Evolutionary conservation across 2,797 vertebrate genomes (phyloP).

Genomic region (Scolopax bukidnonensis): DNA sequence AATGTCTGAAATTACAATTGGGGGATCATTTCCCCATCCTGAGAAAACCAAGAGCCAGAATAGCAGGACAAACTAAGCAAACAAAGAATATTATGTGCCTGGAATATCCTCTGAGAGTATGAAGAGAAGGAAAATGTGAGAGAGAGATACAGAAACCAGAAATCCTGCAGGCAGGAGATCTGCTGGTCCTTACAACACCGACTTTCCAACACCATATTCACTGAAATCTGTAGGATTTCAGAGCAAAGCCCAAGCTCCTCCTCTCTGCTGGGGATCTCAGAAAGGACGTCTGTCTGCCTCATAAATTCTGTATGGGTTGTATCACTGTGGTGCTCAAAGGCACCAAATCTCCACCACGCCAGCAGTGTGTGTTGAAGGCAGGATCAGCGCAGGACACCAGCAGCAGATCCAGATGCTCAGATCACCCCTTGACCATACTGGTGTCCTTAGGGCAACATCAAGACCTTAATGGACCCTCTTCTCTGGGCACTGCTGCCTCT

Average conservation of each 20-base stretch:
- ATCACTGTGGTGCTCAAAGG: not conserved
- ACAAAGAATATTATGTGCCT: not conserved
- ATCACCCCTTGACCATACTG: fast-evolving
- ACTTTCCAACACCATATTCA: not conserved
- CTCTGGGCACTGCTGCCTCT: not conserved
- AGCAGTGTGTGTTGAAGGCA: not conserved
- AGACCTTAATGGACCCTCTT: not conserved
- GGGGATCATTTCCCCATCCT: slow-evolving; percentile 29
- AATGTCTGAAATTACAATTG: slow-evolving; percentile 35
- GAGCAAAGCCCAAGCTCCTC: not conserved
- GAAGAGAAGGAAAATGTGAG: not conserved
- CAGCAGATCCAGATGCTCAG: not conserved
- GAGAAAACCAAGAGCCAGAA: not conserved
- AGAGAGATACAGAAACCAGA: not conserved
- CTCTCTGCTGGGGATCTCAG: not conserved
- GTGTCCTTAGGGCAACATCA: not conserved
- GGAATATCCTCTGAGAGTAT: not conserved
- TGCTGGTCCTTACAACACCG: not conserved
- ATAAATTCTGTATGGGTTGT: not conserved
- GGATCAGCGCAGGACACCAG: not conserved
- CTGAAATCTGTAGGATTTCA: not conserved
- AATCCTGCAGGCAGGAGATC: not conserved
- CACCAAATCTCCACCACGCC: not conserved
- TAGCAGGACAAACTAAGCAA: not conserved
- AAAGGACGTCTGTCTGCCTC: not conserved